Evolutionary conservation across 2,888 invertebrate species (phyloP), one percentile per base, ranked within the genome.

Genomic region (Ceraclea dissimilis): DNA sequence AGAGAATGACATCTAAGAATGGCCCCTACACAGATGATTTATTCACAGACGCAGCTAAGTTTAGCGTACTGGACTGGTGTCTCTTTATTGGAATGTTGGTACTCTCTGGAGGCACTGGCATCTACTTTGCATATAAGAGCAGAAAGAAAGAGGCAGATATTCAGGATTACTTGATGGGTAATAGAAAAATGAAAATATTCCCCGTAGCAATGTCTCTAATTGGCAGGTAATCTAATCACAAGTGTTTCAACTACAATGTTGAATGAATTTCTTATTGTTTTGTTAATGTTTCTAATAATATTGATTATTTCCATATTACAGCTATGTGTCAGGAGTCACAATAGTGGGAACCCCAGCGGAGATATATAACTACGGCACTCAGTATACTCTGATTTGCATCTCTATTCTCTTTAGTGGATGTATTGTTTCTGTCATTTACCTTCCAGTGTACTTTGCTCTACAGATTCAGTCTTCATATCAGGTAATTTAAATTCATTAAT

Each of bases 301-400:
- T 26, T 26, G 4, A 10, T 26, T 4, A 26, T 26, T 26, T 26
- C 10, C 26, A 26, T 26, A 10, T 26, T 26, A 10, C 39, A 91
- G 90, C 69, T 92, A 92, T 68, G 85, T 93, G 67, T 92, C 92
- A 13, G 92, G 92, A 52, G 89, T 93, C 51, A 92, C 92, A 52
- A 86, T 93, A 63, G 75, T 93, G 63, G 93, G 93, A 26, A 90
- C 90, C 2, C 90, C 92, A 6, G 85, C 90, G 0, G 92, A 93
- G 74, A 85, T 91, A 68, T 93, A 91, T 73, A 86, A 87, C 71
- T 91, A 85, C 67, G 93, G 93, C 22, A 85, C 88, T 0, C 88
- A 90, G 67, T 91, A 91, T 70, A 86, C 86, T 83, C 73, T 88
- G 64, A 85, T 90, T 58, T 75, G 86, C 33, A 69, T 90, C 26